Base-by-base conservation (phyloP, 2,113 vertebrate species). In the Verasper variegatus region DNA sequence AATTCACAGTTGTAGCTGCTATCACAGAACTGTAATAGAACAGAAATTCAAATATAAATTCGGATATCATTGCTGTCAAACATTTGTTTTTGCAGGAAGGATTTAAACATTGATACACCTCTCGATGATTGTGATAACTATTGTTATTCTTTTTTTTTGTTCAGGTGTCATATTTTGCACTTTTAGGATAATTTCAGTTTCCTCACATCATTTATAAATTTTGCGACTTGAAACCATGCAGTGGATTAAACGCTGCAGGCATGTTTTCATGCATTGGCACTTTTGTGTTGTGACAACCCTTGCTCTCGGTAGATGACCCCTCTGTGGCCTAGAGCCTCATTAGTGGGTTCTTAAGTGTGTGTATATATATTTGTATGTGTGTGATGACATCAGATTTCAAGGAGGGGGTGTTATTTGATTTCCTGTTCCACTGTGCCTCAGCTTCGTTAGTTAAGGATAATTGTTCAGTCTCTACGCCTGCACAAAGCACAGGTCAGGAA, bases 291-390 rank as follows among this genome's bases (percentile, higher is more conserved):
- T 72, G 78, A 69, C 66, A 42, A 59, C 55, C 80, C 76, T 65
- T 76, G 80, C 70, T 64, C 58, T 56, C 68, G 26, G 66, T 55
- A 11, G 69, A 64, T 78, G 77, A 84, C 89, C 82, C 88, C 20
- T 55, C 73, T 63, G 84, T 63, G 82, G 75, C 70, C 59, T 68
- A 26, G 61, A 77, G 68, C 68, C 77, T 89, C 84, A 85, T 88
- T 88, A 85, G 67, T 21, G 45, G 37, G n/a, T 54, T 74, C 47
- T 31, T 31, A 31, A 31, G 31, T 31, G 31, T 31, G 27, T 27
- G 31, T 31, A 1, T 31, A 31, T 31, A 31, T 31, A 6, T 31
- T 31, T 31, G 31, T 31, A n/a, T n/a, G 31, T 31, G 27, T 31
- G 31, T 31, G 31, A 31, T 31, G 31, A 31, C 31, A 6, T 31